Evolutionary conservation across 2,888 invertebrate genomes (phyloP), one percentile per base, ranked within the genome.

Genomic region (Platycheirus rosarum): DNA sequence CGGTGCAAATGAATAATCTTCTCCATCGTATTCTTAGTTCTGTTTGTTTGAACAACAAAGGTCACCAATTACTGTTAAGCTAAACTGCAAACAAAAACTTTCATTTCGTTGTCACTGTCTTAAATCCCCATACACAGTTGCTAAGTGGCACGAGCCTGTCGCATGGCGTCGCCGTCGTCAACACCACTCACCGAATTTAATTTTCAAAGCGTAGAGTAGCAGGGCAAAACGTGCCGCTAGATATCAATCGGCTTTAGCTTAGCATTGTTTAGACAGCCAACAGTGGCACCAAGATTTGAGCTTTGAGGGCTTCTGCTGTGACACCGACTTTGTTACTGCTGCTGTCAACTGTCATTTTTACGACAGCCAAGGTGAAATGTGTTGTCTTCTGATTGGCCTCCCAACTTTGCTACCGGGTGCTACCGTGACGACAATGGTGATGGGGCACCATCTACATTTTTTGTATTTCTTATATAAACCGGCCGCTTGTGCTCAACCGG

Each of bases 281-380:
- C 42, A 53, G n/a, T 35, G 29, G 40, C 60, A 51, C n/a, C 51
- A 62, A 23, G 32, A 26, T 62, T 49, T 29, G 49, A 73, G 20
- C 29, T 65, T 73, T 65, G 48, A 66, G 66, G 29, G 66, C 51
- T 69, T 62, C 63, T 69, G 55, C 46, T 55, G 18, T 62, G 70
- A 70, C 62, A 18, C 37, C 13, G 40, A 23, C 46, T 29, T 14
- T 60, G n/a, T n/a, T n/a, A n/a, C n/a, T n/a, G n/a, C n/a, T n/a
- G 51, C 76, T 77, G 76, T 82, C 82, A 82, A 73, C 66, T 82
- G 82, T 82, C 82, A 82, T 76, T 71, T 44, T 71, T 62, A 55
- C 66, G 71, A 70, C 71, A 71, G 14, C 66, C 66, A 76, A 76
- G 76, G 71, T 82, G 76, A 82, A 76, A 62, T 82, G 62, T 76